These are phyloP conservation scores for Diceros bicornis DNA, from an alignment of 2,797 vertebrate genomes.

Conservation along the genomic window DNA sequence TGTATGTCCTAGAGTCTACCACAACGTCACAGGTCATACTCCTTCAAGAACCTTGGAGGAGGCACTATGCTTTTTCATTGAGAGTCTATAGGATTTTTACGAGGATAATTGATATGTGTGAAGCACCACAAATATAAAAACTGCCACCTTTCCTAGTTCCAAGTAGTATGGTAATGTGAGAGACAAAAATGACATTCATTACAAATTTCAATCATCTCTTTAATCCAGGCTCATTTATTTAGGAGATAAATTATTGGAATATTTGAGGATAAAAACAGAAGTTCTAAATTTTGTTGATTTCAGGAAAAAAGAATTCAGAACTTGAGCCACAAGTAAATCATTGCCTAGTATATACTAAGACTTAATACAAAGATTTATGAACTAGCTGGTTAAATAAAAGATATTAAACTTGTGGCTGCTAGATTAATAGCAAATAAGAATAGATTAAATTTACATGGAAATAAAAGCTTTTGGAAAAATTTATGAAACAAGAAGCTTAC, in stretches of 20 bases:
- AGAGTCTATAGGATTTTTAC: neutral
- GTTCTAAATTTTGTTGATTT: neutral
- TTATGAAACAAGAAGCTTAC: neutral
- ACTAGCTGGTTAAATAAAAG: neutral
- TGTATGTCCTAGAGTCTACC: neutral
- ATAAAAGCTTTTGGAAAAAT: neutral
- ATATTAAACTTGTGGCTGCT: neutral
- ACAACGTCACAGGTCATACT: neutral
- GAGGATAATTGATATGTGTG: neutral
- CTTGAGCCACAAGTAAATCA: neutral
- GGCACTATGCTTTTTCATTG: neutral
- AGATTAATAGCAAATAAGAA: slow-evolving; percentile 9
- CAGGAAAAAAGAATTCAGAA: slow-evolving; percentile 2
- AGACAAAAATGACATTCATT: neutral
- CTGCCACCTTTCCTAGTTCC: neutral
- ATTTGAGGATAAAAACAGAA: neutral
- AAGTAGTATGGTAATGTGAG: neutral
- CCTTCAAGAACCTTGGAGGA: neutral
- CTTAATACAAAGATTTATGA: neutral
- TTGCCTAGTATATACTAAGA: neutral
- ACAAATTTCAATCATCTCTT: neutral
- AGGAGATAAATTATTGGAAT: neutral
- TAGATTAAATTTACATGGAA: neutral
- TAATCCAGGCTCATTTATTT: neutral
- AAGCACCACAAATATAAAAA: neutral